phyloP scores from a whole-genome alignment of 2,888 invertebrate genomes.

The Penaeus monodon region DNA sequence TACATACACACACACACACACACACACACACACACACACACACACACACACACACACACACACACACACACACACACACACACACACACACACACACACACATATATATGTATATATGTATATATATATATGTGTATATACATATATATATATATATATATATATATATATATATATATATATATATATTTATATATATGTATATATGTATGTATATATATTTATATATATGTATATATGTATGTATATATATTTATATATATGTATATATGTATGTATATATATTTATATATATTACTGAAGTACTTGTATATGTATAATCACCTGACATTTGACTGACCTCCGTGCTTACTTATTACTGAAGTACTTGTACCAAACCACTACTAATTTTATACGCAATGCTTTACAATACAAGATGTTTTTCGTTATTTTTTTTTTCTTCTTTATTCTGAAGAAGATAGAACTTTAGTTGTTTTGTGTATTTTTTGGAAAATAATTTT shows the following conservation, averaged over 20 bases:
- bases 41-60: background rate
- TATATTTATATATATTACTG: background rate
- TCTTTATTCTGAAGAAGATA: too few species aligned
- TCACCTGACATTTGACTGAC: too few species aligned
- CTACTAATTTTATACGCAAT: too few species aligned
- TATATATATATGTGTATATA: slow-evolving; percentile 47
- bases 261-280: slow-evolving; percentile 8
- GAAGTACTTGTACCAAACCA: too few species aligned
- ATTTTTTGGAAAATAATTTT: too few species aligned
- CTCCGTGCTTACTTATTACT: too few species aligned
- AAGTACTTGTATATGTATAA: too few species aligned
- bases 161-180: slow-evolving; percentile 29
- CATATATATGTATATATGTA: background rate
- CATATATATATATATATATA: slow-evolving; percentile 33
- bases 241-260: slow-evolving; percentile 17
- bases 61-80: background rate
- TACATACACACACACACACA: background rate
- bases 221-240: slow-evolving; percentile 14
- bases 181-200: slow-evolving; percentile 24
- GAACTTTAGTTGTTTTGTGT: too few species aligned
- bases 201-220: slow-evolving; percentile 27
- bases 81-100: background rate
- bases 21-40: background rate
- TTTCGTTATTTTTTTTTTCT: too few species aligned
- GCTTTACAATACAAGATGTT: too few species aligned